Evolutionary conservation across 2,113 vertebrate species (phyloP).

Genomic region (Xiphorhynchus elegans): DNA sequence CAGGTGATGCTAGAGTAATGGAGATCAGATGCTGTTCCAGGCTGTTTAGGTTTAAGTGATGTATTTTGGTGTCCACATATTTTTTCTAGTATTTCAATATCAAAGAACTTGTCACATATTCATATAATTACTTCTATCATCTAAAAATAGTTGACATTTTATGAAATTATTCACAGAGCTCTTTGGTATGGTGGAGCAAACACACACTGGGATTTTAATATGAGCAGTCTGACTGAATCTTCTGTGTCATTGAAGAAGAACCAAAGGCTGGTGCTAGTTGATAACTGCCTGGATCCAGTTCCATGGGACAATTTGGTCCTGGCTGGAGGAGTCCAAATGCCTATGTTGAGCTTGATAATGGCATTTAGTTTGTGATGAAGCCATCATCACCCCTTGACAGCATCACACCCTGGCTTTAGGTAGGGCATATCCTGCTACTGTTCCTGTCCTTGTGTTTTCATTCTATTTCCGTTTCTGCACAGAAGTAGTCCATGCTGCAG

Average conservation of each 20-base stretch:
- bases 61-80: background rate
- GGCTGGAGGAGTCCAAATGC: background rate
- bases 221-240: background rate
- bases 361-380: background rate
- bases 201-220: background rate
- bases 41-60: background rate
- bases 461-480: background rate
- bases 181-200: background rate
- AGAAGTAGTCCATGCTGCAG: background rate
- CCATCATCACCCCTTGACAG: background rate
- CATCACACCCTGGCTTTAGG: background rate
- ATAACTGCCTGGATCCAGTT: background rate
- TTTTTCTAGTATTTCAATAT: background rate
- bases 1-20: background rate
- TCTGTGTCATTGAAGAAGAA: background rate
- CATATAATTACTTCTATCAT: background rate
- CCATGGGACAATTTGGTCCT: background rate
- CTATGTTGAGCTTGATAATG: background rate
- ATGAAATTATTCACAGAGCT: background rate
- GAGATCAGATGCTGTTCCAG: background rate
- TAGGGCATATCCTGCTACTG: background rate
- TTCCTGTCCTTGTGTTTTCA: background rate
- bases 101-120: background rate
- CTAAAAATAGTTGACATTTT: constrained; percentile 11
- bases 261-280: background rate